These are phyloP conservation scores for Zapus hudsonius DNA, from an alignment of 2,113 vertebrate genomes.

Conservation along the genomic window DNA sequence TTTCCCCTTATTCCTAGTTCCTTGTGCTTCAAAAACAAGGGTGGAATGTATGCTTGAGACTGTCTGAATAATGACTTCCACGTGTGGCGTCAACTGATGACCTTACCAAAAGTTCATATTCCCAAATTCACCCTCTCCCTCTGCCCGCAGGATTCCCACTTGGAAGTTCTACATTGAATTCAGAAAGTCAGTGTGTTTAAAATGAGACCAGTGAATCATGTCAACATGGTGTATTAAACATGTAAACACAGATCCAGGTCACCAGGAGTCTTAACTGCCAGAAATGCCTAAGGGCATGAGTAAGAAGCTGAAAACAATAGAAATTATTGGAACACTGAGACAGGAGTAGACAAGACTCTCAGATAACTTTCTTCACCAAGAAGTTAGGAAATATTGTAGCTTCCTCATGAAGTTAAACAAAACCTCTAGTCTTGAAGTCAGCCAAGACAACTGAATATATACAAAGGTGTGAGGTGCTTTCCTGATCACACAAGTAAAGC, in stretches of 20 bases:
- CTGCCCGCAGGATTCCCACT: conserved; percentile 24
- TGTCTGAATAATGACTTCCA: not conserved
- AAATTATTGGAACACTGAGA: not conserved
- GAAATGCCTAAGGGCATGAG: not conserved
- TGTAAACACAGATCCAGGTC: not conserved
- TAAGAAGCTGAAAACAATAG: not conserved
- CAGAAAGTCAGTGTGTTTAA: not conserved
- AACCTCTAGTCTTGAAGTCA: not conserved
- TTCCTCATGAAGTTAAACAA: not conserved
- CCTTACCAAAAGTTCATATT: not conserved
- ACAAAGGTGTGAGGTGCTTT: not conserved
- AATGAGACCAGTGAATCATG: not conserved
- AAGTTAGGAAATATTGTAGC: not conserved
- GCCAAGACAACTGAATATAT: not conserved
- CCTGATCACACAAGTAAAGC: not conserved
- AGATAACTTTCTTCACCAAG: not conserved
- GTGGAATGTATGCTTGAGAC: not conserved
- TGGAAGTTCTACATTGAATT: not conserved
- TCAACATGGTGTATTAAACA: not conserved
- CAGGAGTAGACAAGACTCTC: not conserved
- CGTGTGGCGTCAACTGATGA: not conserved
- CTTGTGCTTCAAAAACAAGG: not conserved
- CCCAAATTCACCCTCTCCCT: not conserved
- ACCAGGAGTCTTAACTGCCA: not conserved
- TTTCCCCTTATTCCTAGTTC: not conserved